A percentile compares a stretch with the other conserved stretches of the same genome.
These are phyloP conservation scores for Pantala flavescens DNA, from an alignment of 1,140 invertebrate genomes.

Conservation along the genomic window DNA sequence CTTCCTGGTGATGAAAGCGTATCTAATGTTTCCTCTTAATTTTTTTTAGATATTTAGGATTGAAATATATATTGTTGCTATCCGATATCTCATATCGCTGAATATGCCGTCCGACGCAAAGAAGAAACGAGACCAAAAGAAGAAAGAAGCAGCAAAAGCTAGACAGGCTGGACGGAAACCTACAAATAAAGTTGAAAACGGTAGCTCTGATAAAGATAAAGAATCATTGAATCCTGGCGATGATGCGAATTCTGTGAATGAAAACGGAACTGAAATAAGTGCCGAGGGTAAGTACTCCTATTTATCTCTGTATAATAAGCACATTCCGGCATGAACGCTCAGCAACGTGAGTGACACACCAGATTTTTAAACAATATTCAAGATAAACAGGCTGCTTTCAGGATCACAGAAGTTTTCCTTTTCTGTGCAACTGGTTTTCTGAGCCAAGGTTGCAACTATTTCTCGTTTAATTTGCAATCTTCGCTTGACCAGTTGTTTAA, in stretches of 20 bases:
- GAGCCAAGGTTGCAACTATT: too few species aligned
- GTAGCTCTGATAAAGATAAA: slow-evolving; percentile 39
- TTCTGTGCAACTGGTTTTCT: too few species aligned
- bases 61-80: not conserved
- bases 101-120: slow-evolving; percentile 94
- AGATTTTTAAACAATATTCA: too few species aligned
- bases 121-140: slow-evolving; percentile 92
- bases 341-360: too few species aligned
- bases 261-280: slow-evolving; percentile 28
- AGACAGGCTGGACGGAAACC: slow-evolving; percentile 54
- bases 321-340: too few species aligned
- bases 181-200: slow-evolving; percentile 26
- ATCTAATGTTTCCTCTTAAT: not conserved
- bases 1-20: not conserved
- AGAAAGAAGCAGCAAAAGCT: slow-evolving; percentile 86
- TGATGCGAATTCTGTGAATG: slow-evolving; percentile 32
- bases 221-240: slow-evolving; percentile 40
- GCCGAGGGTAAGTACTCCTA: slow-evolving; percentile 25
- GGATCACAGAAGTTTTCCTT: too few species aligned
- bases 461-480: too few species aligned
- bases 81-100: not conserved
- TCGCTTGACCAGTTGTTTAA: too few species aligned
- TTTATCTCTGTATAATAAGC: not conserved
- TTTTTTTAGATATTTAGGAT: not conserved
- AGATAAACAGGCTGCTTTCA: too few species aligned